Evolutionary conservation across 1,140 invertebrate genomes (phyloP).

Genomic region (Paramacrobiotus metropolitanus): DNA sequence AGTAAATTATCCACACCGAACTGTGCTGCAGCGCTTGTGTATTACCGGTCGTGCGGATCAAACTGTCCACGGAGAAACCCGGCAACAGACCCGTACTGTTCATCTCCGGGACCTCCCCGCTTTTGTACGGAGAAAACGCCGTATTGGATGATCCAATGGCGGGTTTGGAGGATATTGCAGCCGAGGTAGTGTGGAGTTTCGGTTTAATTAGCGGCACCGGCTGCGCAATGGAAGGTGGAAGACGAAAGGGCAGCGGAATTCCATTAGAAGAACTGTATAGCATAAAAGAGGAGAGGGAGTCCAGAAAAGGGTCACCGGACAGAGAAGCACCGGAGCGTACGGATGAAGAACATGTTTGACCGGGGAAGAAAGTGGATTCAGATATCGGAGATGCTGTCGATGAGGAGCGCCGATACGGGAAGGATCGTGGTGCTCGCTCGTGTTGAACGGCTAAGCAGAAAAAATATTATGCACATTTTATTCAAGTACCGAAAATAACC

Average conservation of each 20-base stretch:
- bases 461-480: conserved; percentile 9
- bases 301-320: background rate
- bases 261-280: background rate
- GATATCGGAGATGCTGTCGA: conserved; percentile 14
- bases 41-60: background rate
- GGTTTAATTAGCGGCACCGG: background rate
- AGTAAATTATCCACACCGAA: conserved; percentile 34
- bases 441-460: conserved; percentile 50
- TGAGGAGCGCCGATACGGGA: conserved; percentile 18
- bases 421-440: conserved; percentile 47
- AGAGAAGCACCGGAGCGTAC: conserved; percentile 2
- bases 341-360: conserved; percentile 2
- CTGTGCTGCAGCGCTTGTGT: background rate
- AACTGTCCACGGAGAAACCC: background rate
- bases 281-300: background rate
- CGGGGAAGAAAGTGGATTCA: conserved; percentile 15
- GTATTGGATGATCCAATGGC: background rate
- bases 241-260: background rate
- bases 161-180: background rate
- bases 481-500: background rate
- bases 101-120: no score
- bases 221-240: background rate
- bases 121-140: background rate
- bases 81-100: background rate
- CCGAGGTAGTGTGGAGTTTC: background rate